Evolutionary conservation across 1,140 invertebrate genomes (phyloP), one percentile per base, ranked within the genome.

Genomic region (Ceratina japonica): DNA sequence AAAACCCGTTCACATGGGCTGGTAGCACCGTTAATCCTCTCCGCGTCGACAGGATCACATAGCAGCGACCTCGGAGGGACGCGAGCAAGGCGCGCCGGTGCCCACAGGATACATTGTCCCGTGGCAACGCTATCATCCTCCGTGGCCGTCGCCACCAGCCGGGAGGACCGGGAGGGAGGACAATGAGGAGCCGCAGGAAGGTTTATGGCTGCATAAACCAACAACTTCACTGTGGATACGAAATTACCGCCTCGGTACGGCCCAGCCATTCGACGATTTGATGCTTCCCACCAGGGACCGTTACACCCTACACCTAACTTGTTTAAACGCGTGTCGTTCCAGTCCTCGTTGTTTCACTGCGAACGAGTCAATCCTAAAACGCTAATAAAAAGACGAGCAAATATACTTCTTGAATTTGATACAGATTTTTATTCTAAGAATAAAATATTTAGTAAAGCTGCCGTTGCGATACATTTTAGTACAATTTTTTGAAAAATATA

Each of bases 1-100:
- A 71, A 71, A 83, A 72, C 61, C 72, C 83, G 77, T 77, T 77
- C 71, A 22, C 61, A 58, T 70, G 56, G 44, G 62, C 20, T 24
- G 52, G 24, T 49, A 63, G 68, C 59, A 66, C 51, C 69, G 82
- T 83, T 87, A 87, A 87, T 87, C 85, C 84, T 86, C 83, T 77
- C 63, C 58, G 65, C 72, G 87, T 65, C 80, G 82, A 82, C 75
- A 83, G 79, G 81, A 81, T 82, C 80, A 62, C 78, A 83, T 75
- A 75, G 64, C 69, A 65, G 37, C 52, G 63, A 66, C 80, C 71
- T 68, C 65, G 56, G 75, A 56, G 54, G 37, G 37, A 44, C 37
- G 37, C 37, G 37, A 49, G 73, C 79, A 65, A 73, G 76, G 65
- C 62, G 73, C 52, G 61, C 59, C 79, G 56, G 73, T 84, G 74